These are phyloP conservation scores for Dromius quadrimaculatus DNA, from an alignment of 2,888 invertebrate species.

Conservation along the genomic window DNA sequence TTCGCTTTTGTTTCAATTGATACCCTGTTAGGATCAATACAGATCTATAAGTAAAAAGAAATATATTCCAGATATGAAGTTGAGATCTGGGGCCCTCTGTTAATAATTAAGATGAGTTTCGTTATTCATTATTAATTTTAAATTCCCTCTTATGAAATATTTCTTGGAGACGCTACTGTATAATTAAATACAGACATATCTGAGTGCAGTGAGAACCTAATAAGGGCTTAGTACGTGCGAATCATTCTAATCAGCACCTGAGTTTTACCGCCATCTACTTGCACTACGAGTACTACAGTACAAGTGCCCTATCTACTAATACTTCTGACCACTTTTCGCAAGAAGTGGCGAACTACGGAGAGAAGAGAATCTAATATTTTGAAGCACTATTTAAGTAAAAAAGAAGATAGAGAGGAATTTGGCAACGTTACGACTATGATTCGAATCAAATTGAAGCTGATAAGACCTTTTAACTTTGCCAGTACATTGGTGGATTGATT, in stretches of 20 bases:
- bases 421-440: background rate
- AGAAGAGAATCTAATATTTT: background rate
- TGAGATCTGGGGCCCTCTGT: too few species aligned
- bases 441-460: too few species aligned
- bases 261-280: constrained; percentile 39
- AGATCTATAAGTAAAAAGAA: too few species aligned
- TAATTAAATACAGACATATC: background rate
- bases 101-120: too few species aligned
- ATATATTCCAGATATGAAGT: too few species aligned
- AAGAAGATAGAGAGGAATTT: background rate
- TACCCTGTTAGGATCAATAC: too few species aligned
- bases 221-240: constrained; percentile 43
- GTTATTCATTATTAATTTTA: too few species aligned
- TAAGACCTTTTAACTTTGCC: background rate
- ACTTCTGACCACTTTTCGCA: constrained; percentile 16
- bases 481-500: background rate
- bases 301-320: background rate
- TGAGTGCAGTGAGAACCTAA: constrained; percentile 40
- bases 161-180: background rate
- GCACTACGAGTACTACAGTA: background rate
- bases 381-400: too few species aligned
- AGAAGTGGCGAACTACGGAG: constrained; percentile 15
- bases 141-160: too few species aligned
- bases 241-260: constrained; percentile 47
- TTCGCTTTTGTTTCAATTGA: too few species aligned